Percentiles rank a stretch among this genome's conserved stretches.
phyloP scores from a whole-genome alignment of 2,888 invertebrate genomes.

The Zaprionus obscuricornis region DNA sequence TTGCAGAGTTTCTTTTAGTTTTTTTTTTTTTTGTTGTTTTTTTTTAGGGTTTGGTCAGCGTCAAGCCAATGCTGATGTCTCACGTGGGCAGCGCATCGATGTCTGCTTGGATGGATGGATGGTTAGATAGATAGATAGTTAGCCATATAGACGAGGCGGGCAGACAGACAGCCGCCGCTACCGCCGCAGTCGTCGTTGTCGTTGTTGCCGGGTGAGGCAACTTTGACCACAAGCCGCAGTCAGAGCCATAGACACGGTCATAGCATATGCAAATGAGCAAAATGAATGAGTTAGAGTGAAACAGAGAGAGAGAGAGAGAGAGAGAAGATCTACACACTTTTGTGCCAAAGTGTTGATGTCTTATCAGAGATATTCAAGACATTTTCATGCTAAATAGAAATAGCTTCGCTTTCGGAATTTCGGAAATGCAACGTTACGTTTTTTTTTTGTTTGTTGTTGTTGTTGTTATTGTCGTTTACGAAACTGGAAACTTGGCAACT shows the following conservation, averaged over 20 bases:
- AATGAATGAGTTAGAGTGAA: neutral
- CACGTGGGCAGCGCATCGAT: too few relatives aligned
- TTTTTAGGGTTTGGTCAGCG: too few relatives aligned
- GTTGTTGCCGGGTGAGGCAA: slow-evolving; percentile 1
- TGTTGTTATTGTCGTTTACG: slow-evolving; percentile 35
- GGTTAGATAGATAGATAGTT: too few relatives aligned
- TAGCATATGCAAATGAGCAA: slow-evolving; percentile 10
- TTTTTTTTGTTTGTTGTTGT: too few relatives aligned
- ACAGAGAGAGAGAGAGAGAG: neutral
- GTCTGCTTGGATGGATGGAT: too few relatives aligned
- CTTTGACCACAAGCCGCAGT: too few relatives aligned
- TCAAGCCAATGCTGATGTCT: too few relatives aligned
- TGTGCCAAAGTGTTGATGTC: slow-evolving; percentile 7
- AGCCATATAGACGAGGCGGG: too few relatives aligned
- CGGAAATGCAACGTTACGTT: slow-evolving; percentile 56
- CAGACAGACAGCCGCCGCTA: slow-evolving; percentile 38
- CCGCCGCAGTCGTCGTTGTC: too few relatives aligned
- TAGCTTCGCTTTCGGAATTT: slow-evolving; percentile 62
- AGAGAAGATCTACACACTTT: slow-evolving; percentile 2
- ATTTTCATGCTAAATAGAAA: slow-evolving; percentile 70
- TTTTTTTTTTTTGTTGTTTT: too few relatives aligned
- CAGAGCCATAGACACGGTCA: too few relatives aligned
- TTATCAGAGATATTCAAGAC: slow-evolving; percentile 43
- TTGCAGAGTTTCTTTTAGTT: too few relatives aligned
- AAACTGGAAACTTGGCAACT: slow-evolving; percentile 39